phyloP scores from a whole-genome alignment of 2,888 invertebrate genomes.

The Habrosyne pyritoides region DNA sequence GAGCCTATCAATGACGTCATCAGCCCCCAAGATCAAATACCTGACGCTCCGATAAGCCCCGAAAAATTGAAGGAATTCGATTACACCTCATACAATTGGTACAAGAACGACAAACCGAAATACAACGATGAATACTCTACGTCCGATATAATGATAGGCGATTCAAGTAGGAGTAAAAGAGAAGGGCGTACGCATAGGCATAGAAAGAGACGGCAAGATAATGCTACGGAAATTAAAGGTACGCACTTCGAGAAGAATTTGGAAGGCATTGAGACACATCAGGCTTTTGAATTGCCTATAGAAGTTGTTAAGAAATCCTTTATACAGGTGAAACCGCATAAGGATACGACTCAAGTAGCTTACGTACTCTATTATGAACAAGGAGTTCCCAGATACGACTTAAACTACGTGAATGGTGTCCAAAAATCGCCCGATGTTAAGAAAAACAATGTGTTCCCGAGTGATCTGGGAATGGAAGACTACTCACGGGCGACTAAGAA shows the following conservation, averaged over 20 bases:
- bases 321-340: slow-evolving; percentile 41
- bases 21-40: slow-evolving; percentile 19
- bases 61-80: slow-evolving; percentile 53
- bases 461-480: slow-evolving; percentile 64
- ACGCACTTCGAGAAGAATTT: slow-evolving; percentile 47
- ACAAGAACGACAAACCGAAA: slow-evolving; percentile 58
- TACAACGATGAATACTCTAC: slow-evolving; percentile 60
- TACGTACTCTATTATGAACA: slow-evolving; percentile 77
- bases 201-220: slow-evolving; percentile 71
- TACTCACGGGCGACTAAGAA: slow-evolving; percentile 64
- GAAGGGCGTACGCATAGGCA: slow-evolving; percentile 64
- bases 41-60: slow-evolving; percentile 31
- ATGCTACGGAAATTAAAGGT: slow-evolving; percentile 48
- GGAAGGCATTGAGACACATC: slow-evolving; percentile 55
- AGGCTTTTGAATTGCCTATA: slow-evolving; percentile 53
- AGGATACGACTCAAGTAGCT: slow-evolving; percentile 62
- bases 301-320: slow-evolving; percentile 67
- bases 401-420: slow-evolving; percentile 47
- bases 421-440: slow-evolving; percentile 60
- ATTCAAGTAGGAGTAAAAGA: slow-evolving; percentile 54
- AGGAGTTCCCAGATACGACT: slow-evolving; percentile 61
- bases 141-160: slow-evolving; percentile 55
- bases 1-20: slow-evolving; percentile 50
- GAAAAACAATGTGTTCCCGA: slow-evolving; percentile 64
- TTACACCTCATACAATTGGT: slow-evolving; percentile 52